phyloP scores from a whole-genome alignment of 1,140 invertebrate species.

The Nymphalis io region DNA sequence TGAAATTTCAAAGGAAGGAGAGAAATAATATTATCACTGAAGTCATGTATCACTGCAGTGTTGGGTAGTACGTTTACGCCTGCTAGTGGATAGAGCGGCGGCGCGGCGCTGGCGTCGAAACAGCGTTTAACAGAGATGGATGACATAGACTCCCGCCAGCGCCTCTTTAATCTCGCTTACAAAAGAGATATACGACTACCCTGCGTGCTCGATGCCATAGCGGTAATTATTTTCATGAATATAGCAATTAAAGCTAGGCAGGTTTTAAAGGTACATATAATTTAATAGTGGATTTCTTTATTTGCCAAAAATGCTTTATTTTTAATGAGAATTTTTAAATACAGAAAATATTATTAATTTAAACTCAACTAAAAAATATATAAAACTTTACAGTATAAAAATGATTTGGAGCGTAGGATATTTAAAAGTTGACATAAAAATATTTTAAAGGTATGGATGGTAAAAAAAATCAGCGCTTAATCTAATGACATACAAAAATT shows the following conservation, averaged over 20 bases:
- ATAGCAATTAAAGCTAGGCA: background rate
- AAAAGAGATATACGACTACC: conserved; percentile 58
- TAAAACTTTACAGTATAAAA: no score
- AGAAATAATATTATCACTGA: conserved; percentile 28
- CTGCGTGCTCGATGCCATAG: conserved; percentile 27
- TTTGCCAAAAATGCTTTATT: background rate
- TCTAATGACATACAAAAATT: no score
- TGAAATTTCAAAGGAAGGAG: conserved; percentile 28
- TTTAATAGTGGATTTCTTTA: background rate
- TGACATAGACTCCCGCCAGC: conserved; percentile 51
- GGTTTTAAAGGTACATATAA: background rate
- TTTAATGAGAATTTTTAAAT: no score
- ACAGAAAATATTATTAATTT: no score
- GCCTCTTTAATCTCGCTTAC: conserved; percentile 63
- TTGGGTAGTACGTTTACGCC: conserved; percentile 21
- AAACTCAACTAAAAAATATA: no score
- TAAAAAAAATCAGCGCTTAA: no score
- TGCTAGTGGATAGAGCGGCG: conserved; percentile 13
- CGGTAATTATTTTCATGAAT: conserved; percentile 16
- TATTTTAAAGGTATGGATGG: no score
- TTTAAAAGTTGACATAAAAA: no score
- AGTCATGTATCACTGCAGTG: conserved; percentile 22
- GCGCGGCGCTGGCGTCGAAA: conserved; percentile 50
- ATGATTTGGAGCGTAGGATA: no score
- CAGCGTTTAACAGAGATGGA: conserved; percentile 64